Evolutionary conservation across 2,113 vertebrate genomes (phyloP), one percentile per base, ranked within the genome.

Genomic region (Turdus rufiventris): DNA sequence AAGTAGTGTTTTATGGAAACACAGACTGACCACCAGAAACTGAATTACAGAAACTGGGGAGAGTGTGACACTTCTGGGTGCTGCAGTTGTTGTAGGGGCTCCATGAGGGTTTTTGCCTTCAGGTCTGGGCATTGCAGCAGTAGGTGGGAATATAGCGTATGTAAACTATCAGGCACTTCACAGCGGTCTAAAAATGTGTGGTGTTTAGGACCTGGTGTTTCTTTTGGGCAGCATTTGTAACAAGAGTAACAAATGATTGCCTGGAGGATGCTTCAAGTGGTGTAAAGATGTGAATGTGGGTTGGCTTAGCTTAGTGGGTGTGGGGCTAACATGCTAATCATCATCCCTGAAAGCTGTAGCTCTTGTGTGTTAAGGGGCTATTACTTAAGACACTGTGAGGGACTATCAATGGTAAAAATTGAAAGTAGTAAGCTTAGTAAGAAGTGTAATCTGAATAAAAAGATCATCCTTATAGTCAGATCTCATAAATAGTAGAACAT

Each of bases 361-460:
- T 28, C 36, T 34, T 31, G 12, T 61, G 38, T 43, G 33, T 48
- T 48, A 70, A 79, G 58, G 53, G 53, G 5, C 50, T 75, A 0
- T 67, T 78, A 36, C 43, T 60, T 68, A 73, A 54, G 58, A 36
- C 2, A 2, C 23, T 57, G 16, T 1, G 10, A 79, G 24, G 9
- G 45, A 33, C 72, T 72, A 42, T 10, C 4, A 81, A 57, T 57
- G 23, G 19, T 66, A 78, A 78, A 86, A 89, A 53, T 11, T 67
- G 3, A 71, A 86, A 88, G 36, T 26, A 85, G 36, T 75, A 72
- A 68, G 8, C 5, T 81, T 81, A 63, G 51, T 45, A 86, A 28
- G 29, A 65, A 75, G 12, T 60, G 66, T 68, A 65, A 65, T 84
- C 25, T 73, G 62, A 79, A 50, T 79, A 34, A 79, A 86, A 94